Conservation (phyloP, 2,888 invertebrate species). For the Gibbula magus region DNA sequence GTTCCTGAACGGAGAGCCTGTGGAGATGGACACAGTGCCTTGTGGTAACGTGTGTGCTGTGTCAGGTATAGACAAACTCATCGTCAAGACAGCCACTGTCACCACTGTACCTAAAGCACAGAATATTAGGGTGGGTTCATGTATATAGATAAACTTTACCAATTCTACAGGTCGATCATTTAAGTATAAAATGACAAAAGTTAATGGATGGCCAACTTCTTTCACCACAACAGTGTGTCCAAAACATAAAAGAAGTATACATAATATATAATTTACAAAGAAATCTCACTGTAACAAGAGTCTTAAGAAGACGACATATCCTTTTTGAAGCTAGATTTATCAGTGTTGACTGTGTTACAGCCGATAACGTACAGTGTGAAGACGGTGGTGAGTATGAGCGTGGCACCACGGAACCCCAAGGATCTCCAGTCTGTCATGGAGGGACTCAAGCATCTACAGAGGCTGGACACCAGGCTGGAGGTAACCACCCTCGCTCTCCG, state of each 20-base stretch:
- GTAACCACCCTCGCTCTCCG: background rate
- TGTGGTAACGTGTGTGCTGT: conserved; percentile 99
- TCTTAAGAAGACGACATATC: too few species aligned
- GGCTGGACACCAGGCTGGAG: conserved; percentile 99
- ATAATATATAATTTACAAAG: too few species aligned
- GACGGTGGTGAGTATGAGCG: conserved; percentile 98
- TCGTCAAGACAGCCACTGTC: conserved; percentile 99
- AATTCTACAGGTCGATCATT: too few species aligned
- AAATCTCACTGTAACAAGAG: too few species aligned
- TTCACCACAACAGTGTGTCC: too few species aligned
- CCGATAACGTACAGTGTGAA: conserved; percentile 99
- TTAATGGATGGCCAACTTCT: too few species aligned
- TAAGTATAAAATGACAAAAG: too few species aligned
- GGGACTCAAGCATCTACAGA: conserved; percentile 97
- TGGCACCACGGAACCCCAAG: conserved; percentile 99
- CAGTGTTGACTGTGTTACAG: conserved; percentile 62
- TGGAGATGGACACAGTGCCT: conserved; percentile 98
- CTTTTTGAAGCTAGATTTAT: too few species aligned
- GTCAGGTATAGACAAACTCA: conserved; percentile 99
- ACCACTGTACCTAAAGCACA: conserved; percentile 99
- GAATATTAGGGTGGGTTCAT: conserved; percentile 85
- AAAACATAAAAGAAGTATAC: too few species aligned
- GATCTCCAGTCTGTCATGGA: conserved; percentile 99
- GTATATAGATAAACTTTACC: too few species aligned
- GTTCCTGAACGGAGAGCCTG: background rate